These are phyloP conservation scores for Plectropomus leopardus DNA, from an alignment of 2,113 vertebrate genomes.

Conservation along the genomic window DNA sequence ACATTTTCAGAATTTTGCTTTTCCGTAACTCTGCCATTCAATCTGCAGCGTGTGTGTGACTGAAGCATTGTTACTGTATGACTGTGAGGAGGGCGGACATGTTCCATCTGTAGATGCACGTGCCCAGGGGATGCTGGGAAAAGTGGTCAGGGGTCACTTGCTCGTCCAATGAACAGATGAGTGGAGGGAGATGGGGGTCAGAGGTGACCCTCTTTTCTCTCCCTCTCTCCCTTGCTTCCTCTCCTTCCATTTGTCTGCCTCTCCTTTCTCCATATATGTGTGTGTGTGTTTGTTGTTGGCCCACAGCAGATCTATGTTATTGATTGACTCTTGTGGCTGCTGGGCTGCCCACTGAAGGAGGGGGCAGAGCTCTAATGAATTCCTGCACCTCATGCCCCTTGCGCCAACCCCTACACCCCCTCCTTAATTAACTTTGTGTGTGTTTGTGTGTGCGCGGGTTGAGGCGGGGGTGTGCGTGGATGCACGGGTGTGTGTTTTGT, in stretches of 20 bases:
- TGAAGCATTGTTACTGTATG: conserved; percentile 65
- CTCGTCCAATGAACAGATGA: conserved; percentile 81
- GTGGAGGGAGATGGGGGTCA: conserved; percentile 78
- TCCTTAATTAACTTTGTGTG: conserved; percentile 89
- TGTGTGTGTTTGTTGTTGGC: conserved; percentile 78
- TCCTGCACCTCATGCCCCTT: conserved; percentile 84
- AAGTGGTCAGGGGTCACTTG: conserved; percentile 74
- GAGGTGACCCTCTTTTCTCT: conserved; percentile 69
- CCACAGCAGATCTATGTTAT: conserved; percentile 86
- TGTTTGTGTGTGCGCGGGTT: conserved; percentile 60
- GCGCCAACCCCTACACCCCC: conserved; percentile 84
- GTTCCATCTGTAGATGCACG: conserved; percentile 71
- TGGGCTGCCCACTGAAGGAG: conserved; percentile 84
- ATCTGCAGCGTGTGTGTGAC: conserved; percentile 29
- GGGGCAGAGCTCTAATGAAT: conserved; percentile 87
- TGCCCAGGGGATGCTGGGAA: conserved; percentile 76
- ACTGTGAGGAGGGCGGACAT: conserved; percentile 55
- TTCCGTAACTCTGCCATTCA: conserved; percentile 29
- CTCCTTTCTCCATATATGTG: conserved; percentile 46
- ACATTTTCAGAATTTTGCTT: conserved; percentile 20
- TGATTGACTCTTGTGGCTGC: conserved; percentile 87
- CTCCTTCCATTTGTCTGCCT: conserved; percentile 69
- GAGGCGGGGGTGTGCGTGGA: conserved; percentile 16
- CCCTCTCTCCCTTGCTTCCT: conserved; percentile 53
- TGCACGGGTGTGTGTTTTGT: conserved; percentile 49